Percentiles rank a stretch among this genome's conserved stretches.
Evolutionary conservation across 1,140 invertebrate genomes (phyloP).

Genomic region (Bombus waltoni): DNA sequence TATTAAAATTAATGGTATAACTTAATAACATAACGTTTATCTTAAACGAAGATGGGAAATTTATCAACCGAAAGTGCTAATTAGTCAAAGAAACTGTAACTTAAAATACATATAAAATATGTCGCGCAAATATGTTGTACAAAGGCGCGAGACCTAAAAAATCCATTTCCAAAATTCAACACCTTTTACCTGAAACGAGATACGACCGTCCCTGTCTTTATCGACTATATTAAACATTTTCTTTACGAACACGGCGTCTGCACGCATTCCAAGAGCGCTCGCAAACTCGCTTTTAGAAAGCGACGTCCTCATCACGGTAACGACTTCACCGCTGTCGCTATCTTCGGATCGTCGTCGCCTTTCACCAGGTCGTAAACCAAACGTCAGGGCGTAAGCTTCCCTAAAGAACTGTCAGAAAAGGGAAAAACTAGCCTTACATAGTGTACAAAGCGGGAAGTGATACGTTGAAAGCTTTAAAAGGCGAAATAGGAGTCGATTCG

Average conservation of each 20-base stretch:
- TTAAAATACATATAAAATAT: background rate
- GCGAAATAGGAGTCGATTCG: background rate
- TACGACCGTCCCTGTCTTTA: conserved; percentile 96
- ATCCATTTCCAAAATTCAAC: background rate
- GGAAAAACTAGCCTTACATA: background rate
- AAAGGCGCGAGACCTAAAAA: background rate
- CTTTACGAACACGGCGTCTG: conserved; percentile 97
- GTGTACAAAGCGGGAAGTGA: background rate
- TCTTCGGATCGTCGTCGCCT: conserved; percentile 87
- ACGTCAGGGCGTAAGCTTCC: conserved; percentile 97
- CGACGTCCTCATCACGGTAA: conserved; percentile 96
- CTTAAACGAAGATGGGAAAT: background rate
- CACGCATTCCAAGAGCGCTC: conserved; percentile 97
- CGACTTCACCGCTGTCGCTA: conserved; percentile 91
- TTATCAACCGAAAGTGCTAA: background rate
- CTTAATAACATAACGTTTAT: background rate
- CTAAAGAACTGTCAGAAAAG: conserved; percentile 92
- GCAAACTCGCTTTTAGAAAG: conserved; percentile 98
- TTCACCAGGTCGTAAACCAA: conserved; percentile 91
- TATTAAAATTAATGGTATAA: background rate
- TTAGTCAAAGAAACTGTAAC: background rate
- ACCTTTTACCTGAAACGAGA: conserved; percentile 93
- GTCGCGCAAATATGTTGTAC: no score
- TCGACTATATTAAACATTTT: conserved; percentile 99
- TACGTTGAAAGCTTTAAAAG: background rate